Conservation (phyloP, 2,113 vertebrate species). For the Cervus canadensis region DNA sequence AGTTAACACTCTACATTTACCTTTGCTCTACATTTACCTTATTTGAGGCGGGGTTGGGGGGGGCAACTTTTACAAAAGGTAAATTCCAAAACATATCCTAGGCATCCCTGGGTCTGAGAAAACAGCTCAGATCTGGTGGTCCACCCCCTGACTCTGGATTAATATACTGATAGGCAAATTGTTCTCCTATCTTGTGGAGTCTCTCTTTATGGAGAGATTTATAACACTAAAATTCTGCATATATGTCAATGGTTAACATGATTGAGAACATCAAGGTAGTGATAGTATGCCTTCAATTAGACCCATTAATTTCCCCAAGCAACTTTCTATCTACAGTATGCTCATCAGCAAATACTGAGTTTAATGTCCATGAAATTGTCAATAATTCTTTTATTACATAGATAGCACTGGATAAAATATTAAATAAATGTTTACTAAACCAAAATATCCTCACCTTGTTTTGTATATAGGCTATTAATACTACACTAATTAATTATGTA, state of each 20-base stretch:
- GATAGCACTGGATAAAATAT: neutral
- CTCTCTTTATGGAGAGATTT: neutral
- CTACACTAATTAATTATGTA: neutral
- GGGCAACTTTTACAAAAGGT: neutral
- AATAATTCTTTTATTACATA: neutral
- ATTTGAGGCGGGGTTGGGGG: rapidly evolving
- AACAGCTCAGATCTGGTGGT: neutral
- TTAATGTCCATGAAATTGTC: neutral
- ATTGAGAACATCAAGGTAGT: neutral
- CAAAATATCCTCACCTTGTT: neutral
- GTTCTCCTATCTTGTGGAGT: neutral
- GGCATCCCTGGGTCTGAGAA: neutral
- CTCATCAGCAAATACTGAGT: neutral
- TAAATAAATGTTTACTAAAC: neutral
- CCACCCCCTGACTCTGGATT: neutral
- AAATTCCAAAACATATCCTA: neutral
- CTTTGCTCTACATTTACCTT: neutral
- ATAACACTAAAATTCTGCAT: neutral
- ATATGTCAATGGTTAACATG: neutral
- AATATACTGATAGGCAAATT: neutral
- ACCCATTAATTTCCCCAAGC: neutral
- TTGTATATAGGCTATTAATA: neutral
- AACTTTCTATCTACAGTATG: neutral
- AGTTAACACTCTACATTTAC: neutral
- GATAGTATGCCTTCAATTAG: neutral